Evolutionary conservation across 2,797 vertebrate species (phyloP).

Genomic region (Intellagama lesueurii): DNA sequence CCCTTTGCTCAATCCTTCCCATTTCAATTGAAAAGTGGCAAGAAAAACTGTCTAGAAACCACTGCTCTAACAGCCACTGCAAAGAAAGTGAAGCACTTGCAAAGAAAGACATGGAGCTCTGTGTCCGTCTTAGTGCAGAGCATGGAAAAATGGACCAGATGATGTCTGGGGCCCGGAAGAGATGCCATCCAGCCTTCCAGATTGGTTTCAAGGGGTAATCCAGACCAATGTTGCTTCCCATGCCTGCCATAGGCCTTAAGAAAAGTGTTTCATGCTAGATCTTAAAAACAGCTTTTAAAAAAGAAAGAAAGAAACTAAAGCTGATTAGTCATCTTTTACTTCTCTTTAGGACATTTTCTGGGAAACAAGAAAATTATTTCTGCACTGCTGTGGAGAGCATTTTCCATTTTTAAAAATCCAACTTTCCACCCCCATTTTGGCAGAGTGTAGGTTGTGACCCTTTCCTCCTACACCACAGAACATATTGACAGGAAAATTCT

Average conservation of each 20-base stretch:
- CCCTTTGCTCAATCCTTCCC: not conserved
- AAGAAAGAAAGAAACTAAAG: no score
- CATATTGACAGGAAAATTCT: not conserved
- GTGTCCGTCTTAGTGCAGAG: not conserved
- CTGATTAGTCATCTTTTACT: not conserved
- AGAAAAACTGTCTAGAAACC: not conserved
- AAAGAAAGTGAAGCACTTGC: not conserved
- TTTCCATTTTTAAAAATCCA: slow-evolving; percentile 17
- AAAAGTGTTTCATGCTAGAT: not conserved
- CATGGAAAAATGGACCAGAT: not conserved
- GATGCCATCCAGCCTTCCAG: not conserved
- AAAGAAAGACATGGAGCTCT: not conserved
- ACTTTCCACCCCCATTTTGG: not conserved
- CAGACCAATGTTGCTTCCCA: not conserved
- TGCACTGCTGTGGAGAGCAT: not conserved
- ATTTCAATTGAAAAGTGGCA: not conserved
- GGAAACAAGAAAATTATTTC: slow-evolving; percentile 8
- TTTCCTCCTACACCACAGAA: not conserved
- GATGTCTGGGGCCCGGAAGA: not conserved
- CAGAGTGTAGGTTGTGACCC: not conserved
- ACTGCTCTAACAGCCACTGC: not conserved
- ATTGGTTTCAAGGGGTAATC: not conserved
- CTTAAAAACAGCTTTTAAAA: slow-evolving; percentile 8
- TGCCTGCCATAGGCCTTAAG: not conserved
- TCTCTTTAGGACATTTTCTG: not conserved